Evolutionary conservation across 2,113 vertebrate genomes (phyloP).

Genomic region (Recurvirostra avosetta): DNA sequence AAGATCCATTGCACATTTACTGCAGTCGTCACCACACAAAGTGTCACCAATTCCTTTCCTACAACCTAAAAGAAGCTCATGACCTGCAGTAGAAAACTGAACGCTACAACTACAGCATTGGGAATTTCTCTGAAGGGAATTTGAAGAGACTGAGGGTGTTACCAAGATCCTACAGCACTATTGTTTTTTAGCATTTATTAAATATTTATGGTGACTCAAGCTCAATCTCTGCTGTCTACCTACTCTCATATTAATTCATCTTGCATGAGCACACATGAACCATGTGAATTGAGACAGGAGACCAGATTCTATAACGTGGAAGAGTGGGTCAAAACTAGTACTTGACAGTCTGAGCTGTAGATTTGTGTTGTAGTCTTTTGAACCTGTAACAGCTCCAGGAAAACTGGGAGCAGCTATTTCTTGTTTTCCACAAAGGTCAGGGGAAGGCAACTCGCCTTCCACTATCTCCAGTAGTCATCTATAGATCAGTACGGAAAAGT

Average conservation of each 20-base stretch:
- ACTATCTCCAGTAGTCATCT: no score
- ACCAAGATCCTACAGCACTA: neutral
- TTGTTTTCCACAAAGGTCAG: neutral
- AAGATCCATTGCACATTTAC: neutral
- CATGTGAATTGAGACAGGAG: neutral
- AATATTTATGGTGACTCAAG: neutral
- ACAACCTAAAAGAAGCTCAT: neutral
- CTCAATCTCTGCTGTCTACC: neutral
- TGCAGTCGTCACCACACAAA: neutral
- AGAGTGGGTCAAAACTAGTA: neutral
- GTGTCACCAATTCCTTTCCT: neutral
- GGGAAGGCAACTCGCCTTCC: neutral
- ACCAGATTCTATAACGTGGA: neutral
- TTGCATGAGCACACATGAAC: neutral
- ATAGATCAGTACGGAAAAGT: neutral
- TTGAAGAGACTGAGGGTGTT: neutral
- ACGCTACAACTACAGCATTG: neutral
- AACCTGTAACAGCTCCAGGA: neutral
- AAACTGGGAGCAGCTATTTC: neutral
- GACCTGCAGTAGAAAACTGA: neutral
- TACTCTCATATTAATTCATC: neutral
- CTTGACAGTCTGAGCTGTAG: neutral
- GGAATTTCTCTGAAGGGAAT: neutral
- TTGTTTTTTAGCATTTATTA: neutral
- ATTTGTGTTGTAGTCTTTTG: neutral